A percentile compares a stretch with the other conserved stretches of the same genome.
Conservation (phyloP, 2,797 vertebrate genomes). For the Loris lydekkerianus region DNA sequence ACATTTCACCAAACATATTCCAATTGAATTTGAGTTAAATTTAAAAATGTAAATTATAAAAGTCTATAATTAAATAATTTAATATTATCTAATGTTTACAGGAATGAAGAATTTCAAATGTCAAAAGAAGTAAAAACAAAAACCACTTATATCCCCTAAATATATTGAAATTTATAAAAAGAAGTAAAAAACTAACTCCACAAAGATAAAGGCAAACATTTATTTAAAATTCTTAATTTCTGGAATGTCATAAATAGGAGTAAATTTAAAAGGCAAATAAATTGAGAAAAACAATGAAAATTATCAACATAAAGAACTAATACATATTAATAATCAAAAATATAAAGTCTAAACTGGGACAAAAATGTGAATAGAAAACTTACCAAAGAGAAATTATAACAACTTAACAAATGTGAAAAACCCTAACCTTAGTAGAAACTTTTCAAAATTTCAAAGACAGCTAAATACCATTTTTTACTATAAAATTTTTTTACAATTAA, state of each 20-base stretch:
- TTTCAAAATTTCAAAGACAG: neutral
- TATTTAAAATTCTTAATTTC: neutral
- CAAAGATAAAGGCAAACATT: neutral
- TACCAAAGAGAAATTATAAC: neutral
- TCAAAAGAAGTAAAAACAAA: neutral
- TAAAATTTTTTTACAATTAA: neutral
- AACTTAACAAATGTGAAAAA: neutral
- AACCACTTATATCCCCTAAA: too few relatives aligned
- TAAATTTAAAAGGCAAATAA: neutral
- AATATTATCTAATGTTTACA: neutral
- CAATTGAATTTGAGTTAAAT: neutral
- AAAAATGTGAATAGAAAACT: neutral
- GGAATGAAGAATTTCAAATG: neutral
- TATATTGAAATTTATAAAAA: too few relatives aligned
- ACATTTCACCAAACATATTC: neutral
- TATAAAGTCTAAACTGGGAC: neutral
- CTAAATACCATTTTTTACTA: neutral
- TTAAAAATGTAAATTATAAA: neutral
- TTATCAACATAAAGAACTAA: neutral
- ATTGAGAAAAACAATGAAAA: neutral
- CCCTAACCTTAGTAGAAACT: neutral
- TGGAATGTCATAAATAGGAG: neutral
- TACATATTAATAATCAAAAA: neutral
- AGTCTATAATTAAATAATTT: neutral
- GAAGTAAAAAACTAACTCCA: too few relatives aligned